These are phyloP conservation scores for Papilio elwesi DNA, from an alignment of 2,888 invertebrate genomes.

Conservation along the genomic window DNA sequence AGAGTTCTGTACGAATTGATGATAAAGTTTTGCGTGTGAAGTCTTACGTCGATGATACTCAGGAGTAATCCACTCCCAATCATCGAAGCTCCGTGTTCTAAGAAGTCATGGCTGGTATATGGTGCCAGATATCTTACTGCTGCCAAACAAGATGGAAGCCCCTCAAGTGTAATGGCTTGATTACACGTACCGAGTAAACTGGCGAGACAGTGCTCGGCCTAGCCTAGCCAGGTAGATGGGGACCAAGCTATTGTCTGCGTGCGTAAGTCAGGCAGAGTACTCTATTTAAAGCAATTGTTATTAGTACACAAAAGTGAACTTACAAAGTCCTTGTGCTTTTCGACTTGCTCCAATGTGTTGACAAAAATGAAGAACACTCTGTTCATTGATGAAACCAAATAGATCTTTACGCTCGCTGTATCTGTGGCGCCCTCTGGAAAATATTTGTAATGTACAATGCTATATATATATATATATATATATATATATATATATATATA, in stretches of 20 bases:
- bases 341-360: conserved; percentile 74
- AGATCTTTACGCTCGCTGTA: conserved; percentile 79
- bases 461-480: too few species aligned
- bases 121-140: not conserved
- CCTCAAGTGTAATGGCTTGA: not conserved
- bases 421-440: conserved; percentile 69
- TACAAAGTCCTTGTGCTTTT: conserved; percentile 72
- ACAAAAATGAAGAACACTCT: conserved; percentile 83
- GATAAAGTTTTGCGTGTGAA: too few species aligned
- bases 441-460: not conserved
- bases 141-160: not conserved
- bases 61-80: too few species aligned
- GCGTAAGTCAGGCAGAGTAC: too few species aligned
- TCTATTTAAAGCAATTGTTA: too few species aligned
- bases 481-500: too few species aligned
- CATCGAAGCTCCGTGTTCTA: too few species aligned
- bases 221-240: too few species aligned
- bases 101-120: not conserved
- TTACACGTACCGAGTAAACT: too few species aligned
- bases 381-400: conserved; percentile 83
- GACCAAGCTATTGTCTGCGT: too few species aligned
- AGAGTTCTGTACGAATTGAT: not conserved
- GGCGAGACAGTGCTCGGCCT: not conserved
- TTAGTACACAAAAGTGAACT: conserved; percentile 55
- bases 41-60: too few species aligned